These are phyloP conservation scores for Anagrus nilaparvatae DNA, from an alignment of 1,140 invertebrate species.

Conservation along the genomic window DNA sequence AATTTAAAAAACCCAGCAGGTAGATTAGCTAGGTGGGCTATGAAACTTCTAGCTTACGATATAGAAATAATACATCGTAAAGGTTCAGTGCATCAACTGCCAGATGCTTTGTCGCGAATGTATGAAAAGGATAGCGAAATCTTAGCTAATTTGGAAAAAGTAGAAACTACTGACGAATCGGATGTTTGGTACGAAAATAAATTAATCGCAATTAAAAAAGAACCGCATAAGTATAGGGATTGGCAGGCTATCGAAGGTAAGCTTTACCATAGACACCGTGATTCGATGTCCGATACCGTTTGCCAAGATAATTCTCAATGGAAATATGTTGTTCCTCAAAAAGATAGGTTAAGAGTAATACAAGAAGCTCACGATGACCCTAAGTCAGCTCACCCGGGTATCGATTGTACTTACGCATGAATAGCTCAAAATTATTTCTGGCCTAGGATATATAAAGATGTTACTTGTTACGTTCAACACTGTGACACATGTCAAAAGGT, in stretches of 20 bases:
- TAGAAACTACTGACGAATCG: too few species aligned
- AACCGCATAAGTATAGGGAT: background rate
- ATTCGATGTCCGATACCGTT: background rate
- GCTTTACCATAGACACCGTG: background rate
- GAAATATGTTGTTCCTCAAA: background rate
- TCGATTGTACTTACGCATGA: constrained; percentile 7
- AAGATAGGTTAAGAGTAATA: background rate
- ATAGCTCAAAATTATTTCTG: constrained; percentile 5
- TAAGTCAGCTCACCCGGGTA: background rate
- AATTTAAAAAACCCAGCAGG: too few species aligned
- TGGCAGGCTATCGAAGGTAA: background rate
- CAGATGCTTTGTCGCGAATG: constrained; percentile 9
- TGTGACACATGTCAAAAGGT: background rate
- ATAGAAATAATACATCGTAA: too few species aligned
- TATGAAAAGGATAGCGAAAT: background rate
- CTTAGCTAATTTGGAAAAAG: background rate
- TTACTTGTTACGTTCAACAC: background rate
- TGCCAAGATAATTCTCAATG: background rate
- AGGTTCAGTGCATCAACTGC: constrained; percentile 1
- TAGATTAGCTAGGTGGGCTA: too few species aligned
- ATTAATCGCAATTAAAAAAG: background rate
- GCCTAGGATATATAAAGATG: background rate
- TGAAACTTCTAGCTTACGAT: too few species aligned
- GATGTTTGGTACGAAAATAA: background rate
- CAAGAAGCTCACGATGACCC: background rate